A percentile compares a stretch with the other conserved stretches of the same genome.
phyloP scores from a whole-genome alignment of 2,888 invertebrate species.

The Troides helena region DNA sequence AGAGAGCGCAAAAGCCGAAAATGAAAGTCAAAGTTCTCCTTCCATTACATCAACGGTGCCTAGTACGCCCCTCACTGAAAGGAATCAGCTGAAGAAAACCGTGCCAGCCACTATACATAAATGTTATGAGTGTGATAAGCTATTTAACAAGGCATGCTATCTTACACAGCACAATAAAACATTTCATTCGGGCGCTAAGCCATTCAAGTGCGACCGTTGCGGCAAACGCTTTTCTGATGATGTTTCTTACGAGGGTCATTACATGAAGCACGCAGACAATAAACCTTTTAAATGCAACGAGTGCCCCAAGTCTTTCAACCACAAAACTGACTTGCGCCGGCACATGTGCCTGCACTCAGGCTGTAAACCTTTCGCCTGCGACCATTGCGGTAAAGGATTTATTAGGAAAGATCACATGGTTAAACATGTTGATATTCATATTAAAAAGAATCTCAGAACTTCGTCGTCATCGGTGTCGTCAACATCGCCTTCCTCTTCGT shows the following conservation, averaged over 20 bases:
- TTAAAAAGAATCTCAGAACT: conserved; percentile 77
- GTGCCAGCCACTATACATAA: conserved; percentile 74
- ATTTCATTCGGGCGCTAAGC: conserved; percentile 92
- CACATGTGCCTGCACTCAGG: conserved; percentile 94
- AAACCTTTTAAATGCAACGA: conserved; percentile 92
- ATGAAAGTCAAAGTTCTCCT: conserved; percentile 58
- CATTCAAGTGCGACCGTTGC: conserved; percentile 91
- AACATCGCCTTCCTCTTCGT: conserved; percentile 47
- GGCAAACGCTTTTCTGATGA: conserved; percentile 91
- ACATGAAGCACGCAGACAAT: conserved; percentile 87
- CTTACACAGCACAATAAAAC: conserved; percentile 94
- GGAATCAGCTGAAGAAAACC: conserved; percentile 64
- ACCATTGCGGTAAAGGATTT: conserved; percentile 91
- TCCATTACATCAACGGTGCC: conserved; percentile 65
- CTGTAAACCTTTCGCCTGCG: conserved; percentile 90
- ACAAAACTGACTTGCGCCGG: conserved; percentile 92
- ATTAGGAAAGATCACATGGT: conserved; percentile 95
- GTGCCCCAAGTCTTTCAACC: conserved; percentile 94
- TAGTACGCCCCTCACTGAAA: conserved; percentile 68
- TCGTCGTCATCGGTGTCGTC: conserved; percentile 54
- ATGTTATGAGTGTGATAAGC: conserved; percentile 90
- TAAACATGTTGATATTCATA: conserved; percentile 91
- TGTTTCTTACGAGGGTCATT: conserved; percentile 85
- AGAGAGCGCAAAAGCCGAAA: conserved; percentile 68
- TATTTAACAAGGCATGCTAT: conserved; percentile 92